A percentile compares a stretch with the other conserved stretches of the same genome.
Conservation (phyloP, 2,113 vertebrate species). For the Dryoscopus gambensis region DNA sequence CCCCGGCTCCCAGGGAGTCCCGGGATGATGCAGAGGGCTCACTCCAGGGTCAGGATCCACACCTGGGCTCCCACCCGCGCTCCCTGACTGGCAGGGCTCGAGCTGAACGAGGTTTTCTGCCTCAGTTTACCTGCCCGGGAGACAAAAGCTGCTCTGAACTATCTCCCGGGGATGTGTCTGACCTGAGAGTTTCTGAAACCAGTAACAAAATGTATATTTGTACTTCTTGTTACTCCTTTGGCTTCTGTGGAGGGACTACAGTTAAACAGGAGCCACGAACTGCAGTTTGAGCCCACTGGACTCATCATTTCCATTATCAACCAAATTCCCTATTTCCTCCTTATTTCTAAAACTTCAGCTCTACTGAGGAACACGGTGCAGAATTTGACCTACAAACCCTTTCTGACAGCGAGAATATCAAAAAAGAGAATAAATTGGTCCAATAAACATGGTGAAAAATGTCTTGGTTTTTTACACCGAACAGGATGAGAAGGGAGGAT, state of each 20-base stretch:
- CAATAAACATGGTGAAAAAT: neutral
- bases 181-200: neutral
- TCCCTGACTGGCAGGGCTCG: fast-evolving
- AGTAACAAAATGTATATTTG: neutral
- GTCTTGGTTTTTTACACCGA: neutral
- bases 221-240: neutral
- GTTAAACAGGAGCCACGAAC: neutral
- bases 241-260: neutral
- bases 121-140: neutral
- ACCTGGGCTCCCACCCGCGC: neutral
- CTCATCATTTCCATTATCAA: neutral
- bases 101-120: neutral
- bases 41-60: neutral
- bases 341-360: neutral
- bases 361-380: neutral
- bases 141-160: neutral
- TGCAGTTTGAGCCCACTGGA: neutral
- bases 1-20: neutral
- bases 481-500: neutral
- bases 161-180: neutral
- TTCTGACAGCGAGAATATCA: neutral
- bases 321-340: neutral
- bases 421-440: neutral
- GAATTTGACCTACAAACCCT: neutral
- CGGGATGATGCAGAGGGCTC: neutral